Conservation (phyloP, 2,888 invertebrate genomes). For the Drosophila engyochracea region DNA sequence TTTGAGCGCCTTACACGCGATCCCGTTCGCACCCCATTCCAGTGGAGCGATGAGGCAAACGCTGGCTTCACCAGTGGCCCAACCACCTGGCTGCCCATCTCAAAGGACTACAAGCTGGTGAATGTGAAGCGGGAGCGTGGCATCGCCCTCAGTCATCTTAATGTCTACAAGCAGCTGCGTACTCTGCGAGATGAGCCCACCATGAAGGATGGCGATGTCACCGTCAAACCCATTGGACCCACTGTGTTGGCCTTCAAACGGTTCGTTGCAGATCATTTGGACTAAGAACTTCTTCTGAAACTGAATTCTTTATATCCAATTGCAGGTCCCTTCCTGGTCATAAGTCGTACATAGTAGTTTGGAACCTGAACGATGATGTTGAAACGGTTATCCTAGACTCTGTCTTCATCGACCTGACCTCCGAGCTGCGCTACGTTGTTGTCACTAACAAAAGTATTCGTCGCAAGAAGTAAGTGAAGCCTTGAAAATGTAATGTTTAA, state of each 20-base stretch:
- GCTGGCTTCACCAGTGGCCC: conserved; percentile 77
- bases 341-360: conserved; percentile 84
- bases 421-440: conserved; percentile 72
- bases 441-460: conserved; percentile 78
- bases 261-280: conserved; percentile 46
- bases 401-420: conserved; percentile 58
- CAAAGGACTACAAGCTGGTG: conserved; percentile 87
- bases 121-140: conserved; percentile 87
- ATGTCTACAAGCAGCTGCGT: conserved; percentile 87
- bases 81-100: conserved; percentile 84
- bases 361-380: conserved; percentile 85
- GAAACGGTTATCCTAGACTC: conserved; percentile 84
- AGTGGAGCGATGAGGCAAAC: conserved; percentile 86
- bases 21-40: conserved; percentile 88
- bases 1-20: conserved; percentile 88
- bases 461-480: conserved; percentile 71
- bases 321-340: conserved; percentile 67
- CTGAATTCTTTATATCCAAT: neutral
- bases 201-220: conserved; percentile 86
- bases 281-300: neutral
- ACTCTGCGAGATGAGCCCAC: conserved; percentile 85
- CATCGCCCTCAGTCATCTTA: conserved; percentile 86
- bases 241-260: conserved; percentile 86
- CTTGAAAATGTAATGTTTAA: no score
- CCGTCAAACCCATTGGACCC: conserved; percentile 82